Evolutionary conservation across 30 jellyfish, hydroid and myxozoan genomes (phyloP), one percentile per base, ranked within the genome.

Genomic region (Turritopsis dohrnii): DNA sequence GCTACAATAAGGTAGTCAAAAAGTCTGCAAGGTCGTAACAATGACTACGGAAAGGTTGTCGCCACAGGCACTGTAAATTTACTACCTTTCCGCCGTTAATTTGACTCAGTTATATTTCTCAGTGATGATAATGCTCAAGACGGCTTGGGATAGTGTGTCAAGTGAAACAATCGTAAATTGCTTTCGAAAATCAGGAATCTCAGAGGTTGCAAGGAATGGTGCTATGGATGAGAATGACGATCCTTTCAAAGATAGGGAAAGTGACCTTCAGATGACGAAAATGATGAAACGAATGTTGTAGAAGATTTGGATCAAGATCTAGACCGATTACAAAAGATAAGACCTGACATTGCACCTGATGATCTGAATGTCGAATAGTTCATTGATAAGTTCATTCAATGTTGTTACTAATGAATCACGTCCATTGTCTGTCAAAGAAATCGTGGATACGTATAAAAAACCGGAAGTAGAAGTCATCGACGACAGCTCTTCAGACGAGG

Each of bases 171-270:
- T 84, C 0, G 74, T 74, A 16, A 84, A 72, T 84, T 84, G 82
- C 66, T 85, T 85, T 74, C 72, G 86, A 85, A 85, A 85, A 65
- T 54, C 93, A 29, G 90, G 93, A 28, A 85, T 85, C 88, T 79
- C 1, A 5, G 86, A 21, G 84, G 84, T 0, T 0, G 86, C 86
- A 0, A 0, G 54, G 86, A 79, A 79, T 0, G 86, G 84, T 79
- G 85, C 81, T 77, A 1, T 77, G 84, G 81, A 79, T 0, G 84
- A 3, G 0, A 17, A 54, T 0, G 84, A 79, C 0, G 86, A 1
- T 0, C 81, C 52, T 7, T 5, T 79, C 0, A 5, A 79, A 5
- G 81, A 79, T 8, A 29, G 3, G 86, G 86, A 52, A 1, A 0
- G 84, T 79, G 84, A 1, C 0, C 0, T 23, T 76, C 18, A 4